Evolutionary conservation across 2,888 invertebrate species (phyloP).

Genomic region (Sarcophaga variegata): DNA sequence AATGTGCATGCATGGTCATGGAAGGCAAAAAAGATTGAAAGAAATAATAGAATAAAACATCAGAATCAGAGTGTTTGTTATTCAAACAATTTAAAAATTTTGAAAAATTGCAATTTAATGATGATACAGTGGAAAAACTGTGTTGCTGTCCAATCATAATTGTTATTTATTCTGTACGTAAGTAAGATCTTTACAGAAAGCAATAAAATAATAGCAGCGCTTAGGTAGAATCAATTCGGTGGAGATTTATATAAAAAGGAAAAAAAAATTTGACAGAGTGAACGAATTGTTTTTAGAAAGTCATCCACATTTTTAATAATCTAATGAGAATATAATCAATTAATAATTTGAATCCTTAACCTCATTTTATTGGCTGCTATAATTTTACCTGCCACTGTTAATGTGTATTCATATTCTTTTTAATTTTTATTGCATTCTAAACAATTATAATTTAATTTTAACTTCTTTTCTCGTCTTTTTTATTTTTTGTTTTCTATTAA

Average conservation of each 20-base stretch:
- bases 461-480: neutral
- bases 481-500: conserved; percentile 6
- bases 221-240: neutral
- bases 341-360: too few relatives aligned
- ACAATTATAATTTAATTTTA: conserved; percentile 57
- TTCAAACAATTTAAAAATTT: conserved; percentile 73
- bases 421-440: conserved; percentile 24
- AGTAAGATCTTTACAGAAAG: too few relatives aligned
- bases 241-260: neutral
- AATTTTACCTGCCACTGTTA: neutral
- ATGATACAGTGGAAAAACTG: conserved; percentile 70
- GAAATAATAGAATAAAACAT: conserved; percentile 3
- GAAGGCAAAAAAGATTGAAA: neutral
- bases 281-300: too few relatives aligned
- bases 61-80: conserved; percentile 58
- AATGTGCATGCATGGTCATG: conserved; percentile 30
- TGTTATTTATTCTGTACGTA: conserved; percentile 42
- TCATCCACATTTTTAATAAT: too few relatives aligned
- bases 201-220: too few relatives aligned
- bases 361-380: neutral
- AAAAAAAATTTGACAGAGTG: too few relatives aligned
- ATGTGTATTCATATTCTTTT: neutral
- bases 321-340: too few relatives aligned
- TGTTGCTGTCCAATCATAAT: conserved; percentile 69
- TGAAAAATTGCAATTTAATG: conserved; percentile 78